Conservation (phyloP, 2,113 vertebrate genomes). For the Rynchops niger region DNA sequence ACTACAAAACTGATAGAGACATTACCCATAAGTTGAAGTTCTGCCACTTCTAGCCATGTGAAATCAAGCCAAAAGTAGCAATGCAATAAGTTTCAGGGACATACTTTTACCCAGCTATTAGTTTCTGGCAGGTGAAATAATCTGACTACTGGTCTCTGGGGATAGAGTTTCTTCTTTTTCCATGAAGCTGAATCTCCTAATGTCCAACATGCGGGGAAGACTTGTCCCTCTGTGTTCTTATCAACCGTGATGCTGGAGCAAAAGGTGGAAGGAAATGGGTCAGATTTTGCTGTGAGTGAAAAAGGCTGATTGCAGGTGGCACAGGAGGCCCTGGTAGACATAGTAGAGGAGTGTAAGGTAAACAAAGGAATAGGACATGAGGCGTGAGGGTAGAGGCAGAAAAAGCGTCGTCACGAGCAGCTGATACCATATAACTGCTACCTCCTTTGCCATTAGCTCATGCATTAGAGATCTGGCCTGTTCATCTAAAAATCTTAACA, state of each 20-base stretch:
- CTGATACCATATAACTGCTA: background rate
- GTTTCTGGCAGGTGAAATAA: background rate
- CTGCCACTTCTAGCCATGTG: background rate
- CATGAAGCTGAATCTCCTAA: background rate
- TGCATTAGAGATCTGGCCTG: background rate
- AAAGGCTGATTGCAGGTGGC: background rate
- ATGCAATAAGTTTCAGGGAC: rapidly evolving
- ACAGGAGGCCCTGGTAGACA: background rate
- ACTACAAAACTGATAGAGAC: background rate
- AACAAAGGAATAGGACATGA: background rate
- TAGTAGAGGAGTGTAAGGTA: background rate
- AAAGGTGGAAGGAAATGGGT: background rate
- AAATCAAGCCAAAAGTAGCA: background rate
- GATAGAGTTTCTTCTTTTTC: background rate
- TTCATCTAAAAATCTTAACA: background rate
- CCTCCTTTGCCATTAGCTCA: background rate
- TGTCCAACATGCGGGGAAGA: background rate
- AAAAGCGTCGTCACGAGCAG: rapidly evolving
- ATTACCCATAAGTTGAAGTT: background rate
- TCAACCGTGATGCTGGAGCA: background rate
- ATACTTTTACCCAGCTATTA: background rate
- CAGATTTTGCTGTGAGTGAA: background rate
- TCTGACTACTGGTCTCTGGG: background rate
- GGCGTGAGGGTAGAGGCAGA: background rate
- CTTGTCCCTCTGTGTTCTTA: background rate